Base-by-base conservation (phyloP, 2,113 vertebrate genomes). In the Cyprinodon variegatus region DNA sequence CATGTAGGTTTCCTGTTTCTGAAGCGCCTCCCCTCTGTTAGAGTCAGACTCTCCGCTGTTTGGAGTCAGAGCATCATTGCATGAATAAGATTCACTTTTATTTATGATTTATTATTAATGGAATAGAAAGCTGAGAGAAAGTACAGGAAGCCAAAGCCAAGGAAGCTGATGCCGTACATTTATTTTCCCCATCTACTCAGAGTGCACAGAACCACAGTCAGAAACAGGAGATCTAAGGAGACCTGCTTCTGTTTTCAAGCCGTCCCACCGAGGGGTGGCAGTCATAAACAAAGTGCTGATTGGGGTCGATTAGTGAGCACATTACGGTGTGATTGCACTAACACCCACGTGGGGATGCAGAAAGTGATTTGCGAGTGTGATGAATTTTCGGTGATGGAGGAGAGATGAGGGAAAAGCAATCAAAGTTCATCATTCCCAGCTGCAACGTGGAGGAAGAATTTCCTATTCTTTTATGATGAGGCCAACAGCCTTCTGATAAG, bases 251-350 rank as follows among this genome's bases (percentile, higher is more conserved):
- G 79, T 85, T 84, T 81, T 17, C 72, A 81, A 68, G 69, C 79
- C 74, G 60, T 82, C 78, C 59, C 63, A 79, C 71, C 75, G 61
- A 75, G 38, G 50, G 77, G 50, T 38, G 70, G 65, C 82, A 37
- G 76, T 76, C 61, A 41, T 59, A 86, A 82, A 81, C 61, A 72
- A 75, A 63, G 13, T 15, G 64, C 81, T 91, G 89, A 90, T 88
- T 91, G 88, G 84, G 85, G 88, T 83, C 82, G 73, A 84, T 87
- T 79, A 79, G 79, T 15, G 46, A 65, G 69, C 83, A 50, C 45
- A 14, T 75, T 80, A 68, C 75, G 43, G 67, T 89, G 83, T 92
- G 89, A 91, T 91, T 91, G 87, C 77, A 11, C 79, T 75, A 11
- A 46, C 77, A 66, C 77, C 70, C 83, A 68, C 15, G 53, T 72